Evolutionary conservation across 2,888 invertebrate species (phyloP).

Genomic region (Ectemnius cavifrons): DNA sequence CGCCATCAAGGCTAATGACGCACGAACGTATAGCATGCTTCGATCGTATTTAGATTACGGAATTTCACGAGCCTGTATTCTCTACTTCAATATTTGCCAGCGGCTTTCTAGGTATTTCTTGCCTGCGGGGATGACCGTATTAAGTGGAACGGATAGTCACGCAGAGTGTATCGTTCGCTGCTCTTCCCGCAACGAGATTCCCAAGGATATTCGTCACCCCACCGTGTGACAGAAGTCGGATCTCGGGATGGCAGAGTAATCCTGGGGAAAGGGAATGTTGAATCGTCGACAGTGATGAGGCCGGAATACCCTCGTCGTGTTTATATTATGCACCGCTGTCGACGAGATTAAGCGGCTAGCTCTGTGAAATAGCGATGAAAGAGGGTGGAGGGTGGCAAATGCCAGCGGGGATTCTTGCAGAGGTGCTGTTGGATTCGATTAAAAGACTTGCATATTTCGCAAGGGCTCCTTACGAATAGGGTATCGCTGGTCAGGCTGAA

Average conservation of each 20-base stretch:
- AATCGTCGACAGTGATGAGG: slow-evolving; percentile 3
- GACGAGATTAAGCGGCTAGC: neutral
- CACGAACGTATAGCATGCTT: no score
- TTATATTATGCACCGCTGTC: neutral
- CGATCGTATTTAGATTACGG: no score
- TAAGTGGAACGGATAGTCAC: slow-evolving; percentile 29
- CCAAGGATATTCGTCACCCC: slow-evolving; percentile 23
- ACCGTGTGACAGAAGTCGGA: neutral
- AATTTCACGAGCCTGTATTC: no score
- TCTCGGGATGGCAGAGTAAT: no score
- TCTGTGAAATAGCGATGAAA: neutral
- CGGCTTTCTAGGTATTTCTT: neutral
- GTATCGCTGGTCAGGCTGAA: slow-evolving; percentile 8
- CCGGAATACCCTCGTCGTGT: slow-evolving; percentile 4
- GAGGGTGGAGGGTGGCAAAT: neutral
- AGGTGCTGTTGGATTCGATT: slow-evolving; percentile 1
- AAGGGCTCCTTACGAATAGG: slow-evolving; percentile 11
- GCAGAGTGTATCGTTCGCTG: slow-evolving; percentile 40
- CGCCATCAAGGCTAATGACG: no score
- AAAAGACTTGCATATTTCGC: slow-evolving; percentile 20
- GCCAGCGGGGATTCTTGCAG: neutral
- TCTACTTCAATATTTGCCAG: no score
- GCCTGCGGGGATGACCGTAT: slow-evolving; percentile 7
- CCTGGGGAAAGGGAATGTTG: slow-evolving; percentile 10
- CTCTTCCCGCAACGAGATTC: slow-evolving; percentile 50